Conservation (phyloP, 1,140 invertebrate genomes). For the Drosophila lacertosa region DNA sequence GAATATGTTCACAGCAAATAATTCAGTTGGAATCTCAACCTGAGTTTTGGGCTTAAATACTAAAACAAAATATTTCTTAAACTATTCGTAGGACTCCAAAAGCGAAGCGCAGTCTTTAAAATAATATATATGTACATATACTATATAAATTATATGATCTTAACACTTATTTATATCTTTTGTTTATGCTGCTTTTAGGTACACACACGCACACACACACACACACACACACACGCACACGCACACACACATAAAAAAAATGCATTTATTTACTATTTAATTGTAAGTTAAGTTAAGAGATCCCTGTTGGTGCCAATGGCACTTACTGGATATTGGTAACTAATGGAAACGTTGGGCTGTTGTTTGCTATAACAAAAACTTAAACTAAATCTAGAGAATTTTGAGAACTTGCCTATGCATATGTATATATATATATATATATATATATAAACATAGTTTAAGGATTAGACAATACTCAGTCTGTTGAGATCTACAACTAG, state of each 20-base stretch:
- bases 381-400: constrained; percentile 7
- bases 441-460: background rate
- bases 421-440: background rate
- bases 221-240: no score
- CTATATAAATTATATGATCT: constrained; percentile 13
- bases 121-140: constrained; percentile 33
- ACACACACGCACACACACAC: no score
- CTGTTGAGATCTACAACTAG: constrained; percentile 79
- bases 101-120: constrained; percentile 66
- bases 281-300: no score
- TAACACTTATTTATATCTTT: constrained; percentile 12
- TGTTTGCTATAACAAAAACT: constrained; percentile 17
- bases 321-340: constrained; percentile 68
- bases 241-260: no score
- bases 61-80: constrained; percentile 27
- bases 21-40: constrained; percentile 78
- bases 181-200: constrained; percentile 20
- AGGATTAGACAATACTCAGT: constrained; percentile 59
- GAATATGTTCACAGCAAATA: constrained; percentile 72
- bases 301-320: constrained; percentile 58
- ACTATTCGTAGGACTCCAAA: constrained; percentile 33
- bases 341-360: constrained; percentile 60
- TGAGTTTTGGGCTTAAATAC: constrained; percentile 57
- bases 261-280: no score
- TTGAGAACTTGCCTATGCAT: constrained; percentile 61